Evolutionary conservation across 2,113 vertebrate genomes (phyloP), one percentile per base, ranked within the genome.

Genomic region (Lycaon pictus): DNA sequence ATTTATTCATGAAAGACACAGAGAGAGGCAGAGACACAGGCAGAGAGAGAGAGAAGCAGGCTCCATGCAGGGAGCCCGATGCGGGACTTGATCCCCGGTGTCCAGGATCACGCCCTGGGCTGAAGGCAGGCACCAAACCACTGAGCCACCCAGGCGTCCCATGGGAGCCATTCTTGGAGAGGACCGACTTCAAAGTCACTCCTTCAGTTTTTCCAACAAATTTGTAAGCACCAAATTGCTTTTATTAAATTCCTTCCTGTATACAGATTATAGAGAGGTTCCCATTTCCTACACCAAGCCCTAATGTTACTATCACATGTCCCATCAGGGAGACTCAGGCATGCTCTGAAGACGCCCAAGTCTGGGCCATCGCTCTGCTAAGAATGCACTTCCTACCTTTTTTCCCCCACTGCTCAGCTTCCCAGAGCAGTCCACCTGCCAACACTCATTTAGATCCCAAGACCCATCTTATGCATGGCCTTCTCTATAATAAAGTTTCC

Each of bases 181-280:
- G 65, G 35, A 20, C 4, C 67, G 48, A 71, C 27, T 37, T 58
- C 15, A 12, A 51, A 60, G 53, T 43, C 25, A 91, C 7, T 35
- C 58, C 29, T 88, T 56, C 8, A 15, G 25, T 15, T 37, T 16
- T 2, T 72, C 53, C 22, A 53, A 84, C 16, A 93, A 65, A 20
- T 87, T 3, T 56, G 2, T 11, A 86, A 76, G 35, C 32, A 15
- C 19, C 67, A 35, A 16, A 32, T 15, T 69, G 16, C 25, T n/a
- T 92, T 72, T 32, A 37, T 58, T 65, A 96, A 87, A 87, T 35
- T 11, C 27, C 10, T 71, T 76, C 65, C 74, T 58, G 32, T 48
- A 29, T 71, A 63, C 71, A 84, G 79, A 2, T 19, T 65, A 55
- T 15, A 62, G 6, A 88, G 37, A 80, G 48, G 35, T 17, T 63